Conservation (phyloP, 2,888 invertebrate species). For the Caenorhabditis sp. region DNA sequence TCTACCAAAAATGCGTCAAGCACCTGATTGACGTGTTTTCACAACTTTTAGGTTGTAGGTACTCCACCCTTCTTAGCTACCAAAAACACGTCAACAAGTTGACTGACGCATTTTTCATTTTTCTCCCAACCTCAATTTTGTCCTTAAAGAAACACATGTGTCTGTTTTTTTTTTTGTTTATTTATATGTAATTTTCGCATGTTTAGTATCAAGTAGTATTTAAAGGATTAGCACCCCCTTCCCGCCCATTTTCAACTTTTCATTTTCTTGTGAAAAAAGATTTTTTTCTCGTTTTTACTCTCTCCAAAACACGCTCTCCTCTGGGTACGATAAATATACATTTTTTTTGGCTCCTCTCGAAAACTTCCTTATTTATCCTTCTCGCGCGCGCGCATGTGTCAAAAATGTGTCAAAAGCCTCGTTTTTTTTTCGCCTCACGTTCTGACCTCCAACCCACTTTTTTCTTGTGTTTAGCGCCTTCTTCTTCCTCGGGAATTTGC, state of each 20-base stretch:
- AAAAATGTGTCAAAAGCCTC: background rate
- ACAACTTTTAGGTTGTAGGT: no score
- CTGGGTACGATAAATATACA: background rate
- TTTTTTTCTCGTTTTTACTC: constrained; percentile 5
- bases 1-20: no score
- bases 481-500: background rate
- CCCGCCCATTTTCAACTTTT: no score
- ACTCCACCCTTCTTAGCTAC: no score
- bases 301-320: background rate
- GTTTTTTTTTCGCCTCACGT: background rate
- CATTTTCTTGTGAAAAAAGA: background rate
- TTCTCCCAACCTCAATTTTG: background rate
- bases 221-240: background rate
- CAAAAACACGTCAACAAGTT: background rate
- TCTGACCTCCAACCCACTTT: background rate
- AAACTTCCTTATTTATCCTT: background rate
- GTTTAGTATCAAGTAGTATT: background rate
- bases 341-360: background rate
- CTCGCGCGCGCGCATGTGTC: background rate
- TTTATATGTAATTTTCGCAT: background rate
- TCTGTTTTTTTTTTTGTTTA: background rate
- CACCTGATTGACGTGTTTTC: no score
- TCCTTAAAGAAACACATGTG: background rate
- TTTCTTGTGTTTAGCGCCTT: constrained; percentile 6
- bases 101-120: background rate